phyloP scores from a whole-genome alignment of 1,140 invertebrate genomes.

The Neocloeon triangulifer region DNA sequence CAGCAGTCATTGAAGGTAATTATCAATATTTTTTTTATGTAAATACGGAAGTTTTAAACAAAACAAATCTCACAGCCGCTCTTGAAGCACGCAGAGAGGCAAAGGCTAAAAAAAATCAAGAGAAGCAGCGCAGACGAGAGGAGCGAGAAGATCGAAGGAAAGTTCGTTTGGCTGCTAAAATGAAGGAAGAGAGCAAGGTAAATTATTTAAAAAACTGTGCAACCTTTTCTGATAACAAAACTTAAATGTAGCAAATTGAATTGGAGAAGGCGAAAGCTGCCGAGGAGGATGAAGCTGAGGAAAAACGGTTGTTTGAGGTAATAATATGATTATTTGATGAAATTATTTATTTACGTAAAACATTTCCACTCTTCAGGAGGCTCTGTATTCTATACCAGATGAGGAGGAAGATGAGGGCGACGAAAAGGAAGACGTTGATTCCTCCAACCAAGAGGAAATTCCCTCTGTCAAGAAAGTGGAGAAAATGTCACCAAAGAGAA shows the following conservation, averaged over 20 bases:
- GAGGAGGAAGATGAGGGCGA: constrained; percentile 12
- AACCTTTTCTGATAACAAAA: too few relatives aligned
- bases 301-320: constrained; percentile 11
- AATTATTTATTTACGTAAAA: not conserved
- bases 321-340: too few relatives aligned
- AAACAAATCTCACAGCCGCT: too few relatives aligned
- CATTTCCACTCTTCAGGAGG: constrained; percentile 9
- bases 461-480: constrained; percentile 6
- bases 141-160: constrained; percentile 2
- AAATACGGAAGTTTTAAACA: too few relatives aligned
- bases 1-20: too few relatives aligned
- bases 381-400: constrained; percentile 11
- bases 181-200: constrained; percentile 1
- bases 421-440: constrained; percentile 3
- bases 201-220: too few relatives aligned
- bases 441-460: not conserved
- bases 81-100: too few relatives aligned
- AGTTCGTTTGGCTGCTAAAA: not conserved
- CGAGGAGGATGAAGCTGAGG: constrained; percentile 9
- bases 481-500: not conserved
- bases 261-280: constrained; percentile 1
- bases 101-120: constrained; percentile 1
- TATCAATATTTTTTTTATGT: too few relatives aligned
- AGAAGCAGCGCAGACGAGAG: constrained; percentile 1
- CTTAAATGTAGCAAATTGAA: not conserved